Evolutionary conservation across 2,888 invertebrate species (phyloP), one percentile per base, ranked within the genome.

Genomic region (Timema podura): DNA sequence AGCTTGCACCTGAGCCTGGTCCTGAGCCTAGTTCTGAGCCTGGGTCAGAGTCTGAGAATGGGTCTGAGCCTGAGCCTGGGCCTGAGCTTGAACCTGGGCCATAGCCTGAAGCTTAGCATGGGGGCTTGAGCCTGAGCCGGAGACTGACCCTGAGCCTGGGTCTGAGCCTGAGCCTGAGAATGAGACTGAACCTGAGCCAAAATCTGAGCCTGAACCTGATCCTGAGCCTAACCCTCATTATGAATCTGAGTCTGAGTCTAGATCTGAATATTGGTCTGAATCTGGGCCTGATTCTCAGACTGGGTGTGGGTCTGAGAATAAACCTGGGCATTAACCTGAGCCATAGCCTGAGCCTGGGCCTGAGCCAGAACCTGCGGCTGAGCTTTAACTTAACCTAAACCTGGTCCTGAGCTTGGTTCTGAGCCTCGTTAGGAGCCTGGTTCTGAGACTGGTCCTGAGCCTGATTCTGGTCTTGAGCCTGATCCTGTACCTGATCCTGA

Each of bases 41-140:
- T 70, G 72, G 13, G 47, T 67, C 49, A 71, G 67, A 10, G 66
- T 54, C 16, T 72, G 76, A 5, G 71, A 71, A 64, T 75, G 76
- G 64, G 71, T 70, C 70, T 72, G 73, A 13, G 15, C 68, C 11
- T 70, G 72, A 13, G 44, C 69, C 48, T 64, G 68, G 46, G 45
- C 6, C 74, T 75, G 76, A 47, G 65, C 73, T 70, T 76, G 76
- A 57, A 44, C 44, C 74, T 71, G 72, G 71, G 68, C 54, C 66
- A 66, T 45, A 44, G 54, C 71, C 70, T 76, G 76, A 13, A 16
- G 64, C 57, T 71, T n/a, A n/a, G 76, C 47, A 67, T 73, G 68
- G 76, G 76, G 64, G 71, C 70, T 65, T 76, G 76, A 48, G 74
- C 72, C 75, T 70, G 48, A 11, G 51, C 48, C 30, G 66, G 76